Evolutionary conservation across 2,797 vertebrate species (phyloP).

Genomic region (Cossypha dichroa): DNA sequence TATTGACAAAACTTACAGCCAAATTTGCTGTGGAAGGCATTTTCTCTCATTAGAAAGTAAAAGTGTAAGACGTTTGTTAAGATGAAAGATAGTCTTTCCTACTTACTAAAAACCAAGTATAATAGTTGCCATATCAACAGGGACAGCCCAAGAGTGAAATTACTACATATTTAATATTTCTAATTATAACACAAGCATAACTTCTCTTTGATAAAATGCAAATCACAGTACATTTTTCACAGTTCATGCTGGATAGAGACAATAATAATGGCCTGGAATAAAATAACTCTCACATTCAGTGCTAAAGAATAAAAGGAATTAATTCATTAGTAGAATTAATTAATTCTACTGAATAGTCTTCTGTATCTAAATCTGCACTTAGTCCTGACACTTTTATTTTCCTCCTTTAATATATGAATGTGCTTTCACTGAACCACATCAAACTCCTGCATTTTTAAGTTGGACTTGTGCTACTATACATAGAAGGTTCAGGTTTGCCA

Average conservation of each 20-base stretch:
- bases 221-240: background rate
- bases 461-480: background rate
- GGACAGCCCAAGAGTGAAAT: background rate
- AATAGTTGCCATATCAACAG: background rate
- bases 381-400: background rate
- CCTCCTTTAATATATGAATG: background rate
- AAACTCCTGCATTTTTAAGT: background rate
- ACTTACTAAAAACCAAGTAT: background rate
- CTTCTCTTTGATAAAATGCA: background rate
- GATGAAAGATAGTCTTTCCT: background rate
- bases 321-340: background rate
- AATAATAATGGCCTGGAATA: background rate
- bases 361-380: background rate
- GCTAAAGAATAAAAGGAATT: background rate
- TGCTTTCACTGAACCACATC: background rate
- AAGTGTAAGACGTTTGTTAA: background rate
- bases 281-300: background rate
- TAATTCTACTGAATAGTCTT: background rate
- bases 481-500: background rate
- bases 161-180: background rate
- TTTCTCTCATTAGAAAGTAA: constrained; percentile 4
- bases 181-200: background rate
- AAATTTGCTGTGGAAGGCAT: background rate
- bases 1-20: background rate
- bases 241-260: background rate